Base-by-base conservation (phyloP, 2,797 vertebrate genomes). In the Silurus lanzhouensis region DNA sequence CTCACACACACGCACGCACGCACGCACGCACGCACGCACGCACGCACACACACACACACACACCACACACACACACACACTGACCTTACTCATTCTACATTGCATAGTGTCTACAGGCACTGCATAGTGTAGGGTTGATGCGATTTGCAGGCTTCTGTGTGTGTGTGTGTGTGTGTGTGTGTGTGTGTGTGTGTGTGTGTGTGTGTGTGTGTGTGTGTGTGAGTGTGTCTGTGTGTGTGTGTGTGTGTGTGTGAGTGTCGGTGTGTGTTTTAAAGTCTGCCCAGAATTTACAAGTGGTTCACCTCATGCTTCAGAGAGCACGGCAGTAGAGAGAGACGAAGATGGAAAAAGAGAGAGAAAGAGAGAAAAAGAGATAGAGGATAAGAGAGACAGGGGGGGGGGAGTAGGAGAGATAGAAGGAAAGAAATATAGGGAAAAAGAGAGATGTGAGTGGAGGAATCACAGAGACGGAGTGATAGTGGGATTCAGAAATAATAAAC, bases 241-340 rank as follows among this genome's bases (percentile, higher is more conserved):
- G 64, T 75, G 44, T 76, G 66, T 86, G 82, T 86, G 64, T 75
- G 44, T 76, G 66, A 80, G 71, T 88, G 86, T 86, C 86, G 86
- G 82, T 86, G 64, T 75, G 44, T 76, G 66, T 87, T 76, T 67
- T 60, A 76, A 88, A 87, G 72, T 88, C 89, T 87, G 87, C 74
- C 72, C 72, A 85, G 88, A 89, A 89, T 90, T 84, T 90, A 84
- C 87, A 87, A 89, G 85, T 87, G 84, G 74, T 86, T 87, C 88
- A 87, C 84, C 85, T 88, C 88, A 89, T 58, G 87, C 87, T 89
- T 88, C 71, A 74, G 71, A 74, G 46, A 74, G 22, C 20, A 12
- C 12, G 22, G 44, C 83, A 88, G 82, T 88, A 82, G 6, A 52
- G 71, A 52, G 46, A 74, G 46, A 15, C 0, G 25, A 2, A 48